Base-by-base conservation (phyloP, 2,113 vertebrate genomes). In the Osmerus mordax region DNA sequence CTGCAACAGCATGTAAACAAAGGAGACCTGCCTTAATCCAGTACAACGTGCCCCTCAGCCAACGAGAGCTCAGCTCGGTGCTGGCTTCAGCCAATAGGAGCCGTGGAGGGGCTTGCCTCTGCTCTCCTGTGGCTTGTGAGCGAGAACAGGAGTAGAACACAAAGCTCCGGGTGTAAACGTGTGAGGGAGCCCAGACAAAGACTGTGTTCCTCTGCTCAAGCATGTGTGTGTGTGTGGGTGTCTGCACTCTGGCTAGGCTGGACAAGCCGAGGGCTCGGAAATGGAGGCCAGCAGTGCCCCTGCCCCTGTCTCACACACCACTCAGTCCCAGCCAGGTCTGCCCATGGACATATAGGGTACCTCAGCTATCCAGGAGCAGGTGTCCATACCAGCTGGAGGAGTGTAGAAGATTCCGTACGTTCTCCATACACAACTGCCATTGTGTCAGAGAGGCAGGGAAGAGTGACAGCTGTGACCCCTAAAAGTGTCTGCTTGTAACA, bases 1-100 rank as follows among this genome's bases (percentile, higher is more conserved):
- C 29, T 83, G 76, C 65, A 71, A 81, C 65, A 83, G 78, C 84
- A 86, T 86, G 88, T 91, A 88, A 91, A 91, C 89, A 91, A 91
- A 91, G 87, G 85, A 89, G 81, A 87, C 60, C 78, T 84, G 81
- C 84, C 81, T 75, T 71, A 86, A 84, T 78, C 69, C 58, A 77
- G 74, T 74, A 69, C 29, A 54, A 71, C 82, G 81, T 85, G 69
- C 64, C 76, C 69, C 41, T 25, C 55, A 71, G 85, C 89, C 88
- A 89, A 89, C 89, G 32, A 74, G 82, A 73, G 62, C 13, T 16
- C 68, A 78, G 82, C 78, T 80, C 73, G 78, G 75, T 70, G 74
- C 78, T 69, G 81, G 60, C 80, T 77, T 84, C 75, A 71, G 75
- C 87, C 89, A 89, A 70, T 89, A 70, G 74, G 75, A 9, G 7